Evolutionary conservation across 2,888 invertebrate species (phyloP), one percentile per base, ranked within the genome.

Genomic region (Kryphioiulus occultus): DNA sequence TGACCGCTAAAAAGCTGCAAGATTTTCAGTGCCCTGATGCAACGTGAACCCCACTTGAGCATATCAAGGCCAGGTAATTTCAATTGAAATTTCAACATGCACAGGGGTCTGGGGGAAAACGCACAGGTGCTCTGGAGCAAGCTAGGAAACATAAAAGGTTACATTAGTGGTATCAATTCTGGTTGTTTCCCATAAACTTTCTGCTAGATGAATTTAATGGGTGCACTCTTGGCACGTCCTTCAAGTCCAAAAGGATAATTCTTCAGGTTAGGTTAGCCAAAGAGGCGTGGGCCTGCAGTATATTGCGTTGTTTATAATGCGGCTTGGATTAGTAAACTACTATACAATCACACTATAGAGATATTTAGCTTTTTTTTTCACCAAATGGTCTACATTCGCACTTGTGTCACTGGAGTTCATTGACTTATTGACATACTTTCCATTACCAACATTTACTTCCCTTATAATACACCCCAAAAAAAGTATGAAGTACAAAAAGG

Each of bases 371-470:
- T 78, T 78, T 78, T 78, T 30, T 78, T 30, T 30, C 26, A n/a
- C 78, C 78, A 78, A 85, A 53, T 87, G 87, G 85, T 87, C 87
- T 53, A 87, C 68, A 87, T 87, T 87, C 53, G 68, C 39, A 85
- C 42, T 85, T 68, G 26, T 87, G 87, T 84, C 88, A 87, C 87
- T 42, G 44, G 87, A 86, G 88, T 88, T 88, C 87, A 88, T 88
- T 88, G 87, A 88, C 88, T 88, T 88, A 84, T 59, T 88, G 88
- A 88, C 88, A 88, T 85, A 88, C 88, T 88, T 88, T 88, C 87
- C 83, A 53, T 26, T 86, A 59, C 86, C 86, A 44, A 86, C 86
- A 53, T 86, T 86, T 86, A 47, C 86, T 86, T 86, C 86, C 86
- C 85, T 85, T 42, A 85, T 44, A 42, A 85, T 85, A 42, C 78